Percentiles rank a stretch among this genome's conserved stretches.
These are phyloP conservation scores for Triops cancriformis DNA, from an alignment of 1,140 invertebrate species.

Conservation along the genomic window DNA sequence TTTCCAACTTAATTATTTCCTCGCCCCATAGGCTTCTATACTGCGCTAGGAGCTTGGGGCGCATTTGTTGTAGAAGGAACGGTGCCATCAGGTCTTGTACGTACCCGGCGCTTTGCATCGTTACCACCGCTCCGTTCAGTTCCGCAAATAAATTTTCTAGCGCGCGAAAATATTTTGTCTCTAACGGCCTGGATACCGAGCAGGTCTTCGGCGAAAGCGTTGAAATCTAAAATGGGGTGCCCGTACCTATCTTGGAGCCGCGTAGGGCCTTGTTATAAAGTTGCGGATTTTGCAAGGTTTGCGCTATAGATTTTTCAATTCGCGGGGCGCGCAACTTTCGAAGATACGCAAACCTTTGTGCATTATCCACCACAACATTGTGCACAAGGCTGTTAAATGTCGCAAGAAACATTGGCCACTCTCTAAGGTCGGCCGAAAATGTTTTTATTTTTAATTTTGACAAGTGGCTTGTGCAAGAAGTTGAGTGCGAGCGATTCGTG, in stretches of 20 bases:
- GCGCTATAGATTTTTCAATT: not conserved
- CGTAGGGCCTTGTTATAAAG: constrained; percentile 7
- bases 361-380: not conserved
- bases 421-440: not conserved
- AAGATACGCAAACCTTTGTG: not conserved
- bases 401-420: constrained; percentile 24
- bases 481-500: not conserved
- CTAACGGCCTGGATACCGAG: not conserved
- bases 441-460: not conserved
- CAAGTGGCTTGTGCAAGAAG: not conserved
- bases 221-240: not conserved
- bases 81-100: not conserved
- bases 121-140: not conserved
- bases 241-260: constrained; percentile 14
- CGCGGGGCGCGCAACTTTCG: not conserved
- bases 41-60: not conserved
- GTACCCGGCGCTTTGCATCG: not conserved
- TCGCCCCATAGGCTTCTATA: not conserved
- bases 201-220: not conserved
- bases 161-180: not conserved
- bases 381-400: too few species aligned
- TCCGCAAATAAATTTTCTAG: not conserved
- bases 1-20: not conserved
- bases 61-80: not conserved
- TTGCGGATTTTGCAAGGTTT: not conserved